Evolutionary conservation across 2,888 invertebrate species (phyloP).

Genomic region (Xylota sylvarum): DNA sequence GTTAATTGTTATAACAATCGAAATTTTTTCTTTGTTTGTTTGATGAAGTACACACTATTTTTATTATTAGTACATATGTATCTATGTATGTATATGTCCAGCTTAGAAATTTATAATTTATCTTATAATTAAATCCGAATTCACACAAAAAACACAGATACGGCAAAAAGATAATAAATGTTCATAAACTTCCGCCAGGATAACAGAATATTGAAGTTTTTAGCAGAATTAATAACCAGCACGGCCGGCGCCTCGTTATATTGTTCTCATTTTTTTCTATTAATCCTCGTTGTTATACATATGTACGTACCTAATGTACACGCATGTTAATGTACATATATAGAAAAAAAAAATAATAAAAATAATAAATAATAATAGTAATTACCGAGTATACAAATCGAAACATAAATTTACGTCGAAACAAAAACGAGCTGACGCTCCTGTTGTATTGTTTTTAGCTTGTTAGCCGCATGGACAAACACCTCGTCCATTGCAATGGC

Average conservation of each 20-base stretch:
- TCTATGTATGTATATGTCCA: background rate
- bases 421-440: conserved; percentile 44
- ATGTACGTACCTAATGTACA: no score
- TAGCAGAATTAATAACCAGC: background rate
- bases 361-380: conserved; percentile 29
- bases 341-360: conserved; percentile 4
- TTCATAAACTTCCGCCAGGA: conserved; percentile 2
- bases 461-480: conserved; percentile 71
- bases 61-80: background rate
- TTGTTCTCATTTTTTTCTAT: conserved; percentile 8
- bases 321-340: background rate
- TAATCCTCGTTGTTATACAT: no score
- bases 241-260: background rate
- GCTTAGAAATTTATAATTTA: background rate
- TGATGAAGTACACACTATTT: background rate
- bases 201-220: background rate
- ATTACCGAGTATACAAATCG: conserved; percentile 47
- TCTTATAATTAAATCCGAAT: conserved; percentile 22
- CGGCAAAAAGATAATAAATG: background rate
- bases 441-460: conserved; percentile 68
- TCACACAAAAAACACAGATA: background rate
- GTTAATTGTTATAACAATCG: background rate
- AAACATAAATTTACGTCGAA: conserved; percentile 37
- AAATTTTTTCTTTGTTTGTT: no score
- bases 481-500: conserved; percentile 61